These are phyloP conservation scores for Scaptomyza montana DNA, from an alignment of 1,140 invertebrate genomes.

Conservation along the genomic window DNA sequence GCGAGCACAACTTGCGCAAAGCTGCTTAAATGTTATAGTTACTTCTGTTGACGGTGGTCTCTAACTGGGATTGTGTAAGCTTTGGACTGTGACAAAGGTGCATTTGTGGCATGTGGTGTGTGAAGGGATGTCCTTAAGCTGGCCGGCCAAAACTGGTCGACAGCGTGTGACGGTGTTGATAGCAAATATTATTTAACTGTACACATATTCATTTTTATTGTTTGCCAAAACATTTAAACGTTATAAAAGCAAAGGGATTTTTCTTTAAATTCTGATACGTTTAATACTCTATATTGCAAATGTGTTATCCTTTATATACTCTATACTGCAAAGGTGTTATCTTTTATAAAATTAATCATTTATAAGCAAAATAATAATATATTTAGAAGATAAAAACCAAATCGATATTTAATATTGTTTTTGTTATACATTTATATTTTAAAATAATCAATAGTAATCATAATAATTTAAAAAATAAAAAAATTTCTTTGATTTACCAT, in stretches of 20 bases:
- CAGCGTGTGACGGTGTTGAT: constrained; percentile 60
- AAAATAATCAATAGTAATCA: too few species aligned
- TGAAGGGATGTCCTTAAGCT: constrained; percentile 33
- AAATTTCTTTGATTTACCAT: not conserved
- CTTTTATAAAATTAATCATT: too few species aligned
- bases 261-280: too few species aligned
- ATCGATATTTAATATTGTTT: too few species aligned
- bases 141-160: constrained; percentile 31
- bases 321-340: too few species aligned
- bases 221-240: constrained; percentile 19
- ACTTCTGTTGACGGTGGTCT: constrained; percentile 30
- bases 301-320: too few species aligned
- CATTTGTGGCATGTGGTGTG: not conserved
- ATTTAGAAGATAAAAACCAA: too few species aligned
- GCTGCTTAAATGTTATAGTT: constrained; percentile 79
- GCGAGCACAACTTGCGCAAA: constrained; percentile 64
- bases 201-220: constrained; percentile 63
- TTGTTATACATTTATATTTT: too few species aligned
- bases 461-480: not conserved
- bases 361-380: too few species aligned
- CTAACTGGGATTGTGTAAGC: constrained; percentile 1
- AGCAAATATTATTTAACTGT: constrained; percentile 63
- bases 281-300: too few species aligned
- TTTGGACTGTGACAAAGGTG: constrained; percentile 53
- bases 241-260: not conserved